Conservation (phyloP, 2,113 vertebrate genomes). For the Taurulus bubalis region DNA sequence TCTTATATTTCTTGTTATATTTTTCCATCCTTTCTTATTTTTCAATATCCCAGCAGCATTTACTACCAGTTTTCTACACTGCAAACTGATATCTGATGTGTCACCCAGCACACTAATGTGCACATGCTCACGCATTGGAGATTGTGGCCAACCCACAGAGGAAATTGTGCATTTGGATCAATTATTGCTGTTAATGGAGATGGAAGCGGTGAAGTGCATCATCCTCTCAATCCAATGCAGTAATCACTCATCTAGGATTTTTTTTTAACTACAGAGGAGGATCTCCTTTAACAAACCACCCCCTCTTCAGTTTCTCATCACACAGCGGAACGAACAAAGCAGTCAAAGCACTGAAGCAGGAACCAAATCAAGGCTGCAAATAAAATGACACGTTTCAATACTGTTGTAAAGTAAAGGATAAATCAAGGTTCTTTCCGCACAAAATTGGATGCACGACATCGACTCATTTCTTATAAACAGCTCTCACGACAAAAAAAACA, state of each 20-base stretch:
- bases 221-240: background rate
- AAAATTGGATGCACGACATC: background rate
- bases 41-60: background rate
- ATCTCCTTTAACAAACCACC: background rate
- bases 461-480: background rate
- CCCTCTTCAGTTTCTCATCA: background rate
- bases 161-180: slow-evolving; percentile 3
- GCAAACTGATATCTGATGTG: background rate
- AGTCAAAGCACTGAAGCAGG: background rate
- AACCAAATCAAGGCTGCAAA: background rate
- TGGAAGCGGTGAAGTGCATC: background rate
- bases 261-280: background rate
- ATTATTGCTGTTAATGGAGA: background rate
- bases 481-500: background rate
- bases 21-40: background rate
- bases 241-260: background rate
- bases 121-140: background rate
- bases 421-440: background rate
- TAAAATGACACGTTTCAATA: background rate
- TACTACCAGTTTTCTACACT: background rate
- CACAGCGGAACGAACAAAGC: background rate
- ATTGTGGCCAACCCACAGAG: background rate
- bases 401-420: background rate
- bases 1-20: background rate
- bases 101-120: background rate